Percentiles rank a stretch among this genome's conserved stretches.
Conservation (phyloP, 2,113 vertebrate species). For the Hemibagrus wyckioides region DNA sequence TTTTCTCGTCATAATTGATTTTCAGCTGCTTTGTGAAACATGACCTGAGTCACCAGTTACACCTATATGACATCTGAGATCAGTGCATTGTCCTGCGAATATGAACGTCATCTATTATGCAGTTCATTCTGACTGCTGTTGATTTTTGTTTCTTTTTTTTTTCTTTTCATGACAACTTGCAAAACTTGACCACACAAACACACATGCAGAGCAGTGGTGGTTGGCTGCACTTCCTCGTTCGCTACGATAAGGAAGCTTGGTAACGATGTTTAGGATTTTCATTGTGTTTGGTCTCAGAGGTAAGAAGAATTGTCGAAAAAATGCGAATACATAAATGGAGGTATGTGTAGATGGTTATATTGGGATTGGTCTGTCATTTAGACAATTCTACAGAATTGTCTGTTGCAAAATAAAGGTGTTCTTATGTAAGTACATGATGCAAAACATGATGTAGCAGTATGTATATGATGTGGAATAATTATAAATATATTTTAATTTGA, state of each 20-base stretch:
- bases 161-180: not conserved
- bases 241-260: slow-evolving; percentile 47
- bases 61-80: not conserved
- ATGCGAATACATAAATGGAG: not conserved
- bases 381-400: not conserved
- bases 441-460: not conserved
- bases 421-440: not conserved
- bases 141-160: not conserved
- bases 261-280: slow-evolving; percentile 9
- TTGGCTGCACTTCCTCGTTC: slow-evolving; percentile 63
- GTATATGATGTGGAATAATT: not conserved
- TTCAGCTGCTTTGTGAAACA: not conserved
- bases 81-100: not conserved
- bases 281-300: not conserved
- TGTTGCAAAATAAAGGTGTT: not conserved
- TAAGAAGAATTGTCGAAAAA: not conserved
- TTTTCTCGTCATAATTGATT: not conserved
- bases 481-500: not conserved
- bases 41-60: not conserved
- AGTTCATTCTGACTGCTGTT: not conserved
- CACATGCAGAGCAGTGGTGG: not conserved
- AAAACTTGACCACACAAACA: slow-evolving; percentile 34
- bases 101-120: not conserved
- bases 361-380: not conserved
- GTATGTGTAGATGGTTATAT: not conserved